These are phyloP conservation scores for Oreotrochilus melanogaster DNA, from an alignment of 2,113 vertebrate species.

Conservation along the genomic window DNA sequence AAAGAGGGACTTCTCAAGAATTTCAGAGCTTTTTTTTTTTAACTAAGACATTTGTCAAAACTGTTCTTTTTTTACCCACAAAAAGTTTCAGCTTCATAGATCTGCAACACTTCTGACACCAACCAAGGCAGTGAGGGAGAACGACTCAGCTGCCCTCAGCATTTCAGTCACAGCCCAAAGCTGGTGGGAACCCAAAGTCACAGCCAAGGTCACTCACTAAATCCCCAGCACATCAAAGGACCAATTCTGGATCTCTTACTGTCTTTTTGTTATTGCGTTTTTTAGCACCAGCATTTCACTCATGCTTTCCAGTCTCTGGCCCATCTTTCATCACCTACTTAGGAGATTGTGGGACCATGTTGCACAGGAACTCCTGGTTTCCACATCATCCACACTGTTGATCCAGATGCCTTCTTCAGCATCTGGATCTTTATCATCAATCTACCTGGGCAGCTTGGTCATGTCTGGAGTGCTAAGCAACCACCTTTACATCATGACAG, in stretches of 20 bases:
- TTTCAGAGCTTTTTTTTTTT: not conserved
- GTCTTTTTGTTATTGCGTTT: not conserved
- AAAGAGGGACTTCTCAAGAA: not conserved
- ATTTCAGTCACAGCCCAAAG: not conserved
- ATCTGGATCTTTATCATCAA: not conserved
- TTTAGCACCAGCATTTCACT: not conserved
- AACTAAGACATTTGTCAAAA: not conserved
- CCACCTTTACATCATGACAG: not conserved
- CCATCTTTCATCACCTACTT: not conserved
- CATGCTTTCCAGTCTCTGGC: not conserved
- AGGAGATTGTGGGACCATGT: not conserved
- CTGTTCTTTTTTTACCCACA: not conserved
- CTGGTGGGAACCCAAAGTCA: not conserved
- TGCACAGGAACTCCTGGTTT: not conserved
- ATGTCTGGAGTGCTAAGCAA: not conserved
- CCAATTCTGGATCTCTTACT: not conserved
- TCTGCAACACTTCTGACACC: not conserved
- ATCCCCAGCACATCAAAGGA: not conserved
- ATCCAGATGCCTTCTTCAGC: not conserved
- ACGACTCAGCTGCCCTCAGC: not conserved
- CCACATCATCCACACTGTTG: not conserved
- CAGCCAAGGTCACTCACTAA: not conserved
- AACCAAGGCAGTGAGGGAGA: not conserved
- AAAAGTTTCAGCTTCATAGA: not conserved
- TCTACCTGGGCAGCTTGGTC: not conserved